Evolutionary conservation across 2,113 vertebrate genomes (phyloP).

Genomic region (Odocoileus virginianus): DNA sequence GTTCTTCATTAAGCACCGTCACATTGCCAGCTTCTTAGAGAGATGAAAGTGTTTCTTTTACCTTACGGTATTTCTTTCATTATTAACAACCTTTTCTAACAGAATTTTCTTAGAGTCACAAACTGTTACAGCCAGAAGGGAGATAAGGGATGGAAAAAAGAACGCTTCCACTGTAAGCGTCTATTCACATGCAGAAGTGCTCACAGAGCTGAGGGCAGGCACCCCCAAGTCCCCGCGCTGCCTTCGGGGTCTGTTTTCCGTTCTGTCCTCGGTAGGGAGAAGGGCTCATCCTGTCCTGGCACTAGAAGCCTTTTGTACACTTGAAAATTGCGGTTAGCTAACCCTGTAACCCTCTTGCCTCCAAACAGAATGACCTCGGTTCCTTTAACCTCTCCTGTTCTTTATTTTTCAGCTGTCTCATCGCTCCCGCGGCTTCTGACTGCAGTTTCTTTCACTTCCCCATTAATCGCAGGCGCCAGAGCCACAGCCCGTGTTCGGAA

Average conservation of each 20-base stretch:
- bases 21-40: neutral
- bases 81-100: neutral
- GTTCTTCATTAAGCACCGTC: neutral
- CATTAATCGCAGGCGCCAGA: neutral
- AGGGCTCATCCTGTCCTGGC: neutral
- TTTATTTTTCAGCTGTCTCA: neutral
- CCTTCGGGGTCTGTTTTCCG: conserved; percentile 20
- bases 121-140: neutral
- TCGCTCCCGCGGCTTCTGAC: neutral
- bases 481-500: neutral
- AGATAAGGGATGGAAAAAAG: neutral
- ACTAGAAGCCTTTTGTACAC: neutral
- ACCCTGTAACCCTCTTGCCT: neutral
- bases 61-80: neutral
- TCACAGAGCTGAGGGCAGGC: neutral
- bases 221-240: neutral
- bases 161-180: neutral
- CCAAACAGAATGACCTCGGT: neutral
- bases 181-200: neutral
- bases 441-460: neutral
- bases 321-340: neutral
- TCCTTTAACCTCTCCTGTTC: neutral
- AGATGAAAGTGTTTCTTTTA: neutral
- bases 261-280: neutral
- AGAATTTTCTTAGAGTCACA: neutral